Base-by-base conservation (phyloP, 2,888 invertebrate species). In the Phyllotreta cruciferae region DNA sequence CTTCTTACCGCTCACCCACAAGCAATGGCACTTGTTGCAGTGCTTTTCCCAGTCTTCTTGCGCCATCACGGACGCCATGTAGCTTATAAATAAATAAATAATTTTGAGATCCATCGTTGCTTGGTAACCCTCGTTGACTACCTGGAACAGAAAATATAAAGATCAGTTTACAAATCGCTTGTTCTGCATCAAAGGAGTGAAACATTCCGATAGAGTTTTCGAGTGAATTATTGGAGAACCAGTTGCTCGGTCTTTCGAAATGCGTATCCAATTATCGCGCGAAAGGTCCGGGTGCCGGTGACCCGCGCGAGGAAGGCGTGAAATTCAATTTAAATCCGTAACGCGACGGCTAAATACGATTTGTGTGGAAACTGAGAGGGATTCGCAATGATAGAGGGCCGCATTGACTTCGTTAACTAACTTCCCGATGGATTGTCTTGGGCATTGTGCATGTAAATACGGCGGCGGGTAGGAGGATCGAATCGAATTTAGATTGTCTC, bases 1-100 rank as follows among this genome's bases (percentile, higher is more conserved):
- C 78, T 91, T 93, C 79, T 90, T 92, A 5, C 94, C 94, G 64
- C 89, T 89, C 35, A 88, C 88, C 94, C 95, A 95, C 68, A 90
- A 88, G 79, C 95, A 95, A 75, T 88, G 88, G 83, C 95, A 95
- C 61, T 83, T 83, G 68, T 83, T 78, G 72, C 82, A 82, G 45
- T 79, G 72, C 56, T 73, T 73, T 7, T 87, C 86, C 79, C 90
- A 91, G 76, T 86, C 84, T 36, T 83, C 83, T 56, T 85, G 84
- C 79, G 87, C 82, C 47, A 81, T 75, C 7, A 81, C 76, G 52
- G 65, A 55, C 11, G 60, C 37, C 47, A 63, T 60, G 55, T 54
- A 65, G 35, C 65, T 39, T 38, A 62, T 11, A 10, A 67, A 38
- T 42, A 69, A 44, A 56, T 64, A 67, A 24, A 67, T 41, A 41